phyloP scores from a whole-genome alignment of 1,140 invertebrate species.

The Hyles euphorbiae region DNA sequence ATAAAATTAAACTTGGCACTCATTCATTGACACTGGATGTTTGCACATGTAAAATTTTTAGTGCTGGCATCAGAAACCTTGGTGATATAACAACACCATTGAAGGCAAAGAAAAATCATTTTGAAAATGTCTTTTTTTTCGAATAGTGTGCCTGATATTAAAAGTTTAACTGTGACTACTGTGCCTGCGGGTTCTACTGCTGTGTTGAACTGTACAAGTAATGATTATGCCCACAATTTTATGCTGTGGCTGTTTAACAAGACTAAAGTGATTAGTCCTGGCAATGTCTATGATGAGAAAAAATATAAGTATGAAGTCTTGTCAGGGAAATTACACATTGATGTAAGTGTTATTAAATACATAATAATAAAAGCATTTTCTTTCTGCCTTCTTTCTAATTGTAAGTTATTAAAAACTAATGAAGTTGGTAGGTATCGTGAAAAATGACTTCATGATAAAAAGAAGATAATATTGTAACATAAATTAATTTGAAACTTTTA shows the following conservation, averaged over 20 bases:
- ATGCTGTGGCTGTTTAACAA: slow-evolving; percentile 81
- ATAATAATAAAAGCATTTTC: background rate
- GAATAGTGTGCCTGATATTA: slow-evolving; percentile 34
- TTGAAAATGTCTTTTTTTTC: slow-evolving; percentile 31
- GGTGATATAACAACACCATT: slow-evolving; percentile 39
- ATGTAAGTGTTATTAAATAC: slow-evolving; percentile 66
- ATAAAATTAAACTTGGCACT: slow-evolving; percentile 75
- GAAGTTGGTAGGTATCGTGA: no score
- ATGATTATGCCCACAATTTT: slow-evolving; percentile 80
- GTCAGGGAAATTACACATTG: slow-evolving; percentile 79
- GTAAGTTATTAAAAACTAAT: no score
- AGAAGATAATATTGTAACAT: no score
- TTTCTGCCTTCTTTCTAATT: no score
- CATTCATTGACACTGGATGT: slow-evolving; percentile 57
- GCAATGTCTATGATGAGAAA: slow-evolving; percentile 76
- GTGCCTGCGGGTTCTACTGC: slow-evolving; percentile 77
- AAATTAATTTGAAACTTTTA: no score
- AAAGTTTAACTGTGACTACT: slow-evolving; percentile 66
- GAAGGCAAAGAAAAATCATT: slow-evolving; percentile 13
- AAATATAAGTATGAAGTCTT: slow-evolving; percentile 84
- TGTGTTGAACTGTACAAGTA: slow-evolving; percentile 79
- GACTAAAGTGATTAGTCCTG: slow-evolving; percentile 78
- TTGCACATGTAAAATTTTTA: slow-evolving; percentile 49
- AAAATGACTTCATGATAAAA: no score
- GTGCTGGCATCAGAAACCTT: slow-evolving; percentile 20